A percentile compares a stretch with the other conserved stretches of the same genome.
Evolutionary conservation across 2,888 invertebrate species (phyloP).

Genomic region (Xestia ashworthii): DNA sequence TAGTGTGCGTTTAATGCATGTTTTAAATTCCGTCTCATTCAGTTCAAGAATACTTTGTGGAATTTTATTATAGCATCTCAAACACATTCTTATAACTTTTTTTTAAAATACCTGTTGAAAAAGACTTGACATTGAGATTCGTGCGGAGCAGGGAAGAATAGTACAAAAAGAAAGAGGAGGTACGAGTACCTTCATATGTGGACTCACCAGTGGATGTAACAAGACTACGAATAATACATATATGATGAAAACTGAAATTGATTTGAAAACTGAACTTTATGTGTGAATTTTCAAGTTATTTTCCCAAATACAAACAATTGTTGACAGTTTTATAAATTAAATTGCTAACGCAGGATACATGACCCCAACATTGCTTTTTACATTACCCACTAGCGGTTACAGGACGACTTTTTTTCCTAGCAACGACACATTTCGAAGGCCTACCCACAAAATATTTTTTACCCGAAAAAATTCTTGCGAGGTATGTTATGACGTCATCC

Average conservation of each 20-base stretch:
- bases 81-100: too few species aligned
- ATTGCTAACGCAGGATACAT: not conserved
- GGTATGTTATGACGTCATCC: conserved; percentile 21
- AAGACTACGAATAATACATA: not conserved
- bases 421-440: not conserved
- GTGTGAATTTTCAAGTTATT: not conserved
- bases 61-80: too few species aligned
- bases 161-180: not conserved
- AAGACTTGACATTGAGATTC: not conserved
- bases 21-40: too few species aligned
- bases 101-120: not conserved
- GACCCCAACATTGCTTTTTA: not conserved
- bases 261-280: not conserved
- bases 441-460: not conserved
- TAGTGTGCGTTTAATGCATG: too few species aligned
- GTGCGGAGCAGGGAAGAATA: not conserved
- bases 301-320: not conserved
- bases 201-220: not conserved
- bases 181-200: not conserved
- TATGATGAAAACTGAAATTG: not conserved
- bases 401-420: not conserved
- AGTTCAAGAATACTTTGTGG: too few species aligned
- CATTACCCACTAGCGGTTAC: not conserved
- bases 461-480: not conserved
- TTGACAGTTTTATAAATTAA: not conserved